These are phyloP conservation scores for Flexamia atlantica DNA, from an alignment of 2,888 invertebrate species.

Conservation along the genomic window DNA sequence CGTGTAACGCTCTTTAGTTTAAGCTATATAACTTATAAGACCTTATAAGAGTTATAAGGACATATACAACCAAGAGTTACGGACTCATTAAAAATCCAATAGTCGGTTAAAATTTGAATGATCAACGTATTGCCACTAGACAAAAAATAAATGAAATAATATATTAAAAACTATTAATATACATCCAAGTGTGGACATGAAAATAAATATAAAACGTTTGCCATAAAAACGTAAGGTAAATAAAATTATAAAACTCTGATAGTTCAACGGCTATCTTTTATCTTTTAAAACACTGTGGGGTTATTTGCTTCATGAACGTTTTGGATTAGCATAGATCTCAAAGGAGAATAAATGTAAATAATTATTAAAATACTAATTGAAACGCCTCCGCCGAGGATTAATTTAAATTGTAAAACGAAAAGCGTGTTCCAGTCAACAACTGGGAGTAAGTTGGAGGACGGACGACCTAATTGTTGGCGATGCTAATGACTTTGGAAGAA, in stretches of 20 bases:
- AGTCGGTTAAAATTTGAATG: too few species aligned
- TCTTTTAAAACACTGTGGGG: background rate
- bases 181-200: too few species aligned
- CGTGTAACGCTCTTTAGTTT: too few species aligned
- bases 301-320: background rate
- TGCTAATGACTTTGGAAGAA: slow-evolving; percentile 64
- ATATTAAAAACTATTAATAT: too few species aligned
- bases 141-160: too few species aligned
- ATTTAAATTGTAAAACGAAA: slow-evolving; percentile 48
- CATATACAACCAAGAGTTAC: too few species aligned
- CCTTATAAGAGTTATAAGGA: too few species aligned
- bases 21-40: too few species aligned
- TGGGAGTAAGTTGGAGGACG: slow-evolving; percentile 18
- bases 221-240: too few species aligned
- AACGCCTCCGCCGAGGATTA: slow-evolving; percentile 14
- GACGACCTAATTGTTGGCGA: slow-evolving; percentile 62
- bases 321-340: slow-evolving; percentile 21
- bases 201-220: too few species aligned
- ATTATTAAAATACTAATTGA: slow-evolving; percentile 41
- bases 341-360: background rate
- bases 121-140: too few species aligned
- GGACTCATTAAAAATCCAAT: too few species aligned
- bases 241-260: background rate
- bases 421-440: slow-evolving; percentile 30
- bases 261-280: background rate